Percentiles rank a stretch among this genome's conserved stretches.
These are phyloP conservation scores for Scolopax bukidnonensis DNA, from an alignment of 2,797 vertebrate genomes.

Conservation along the genomic window DNA sequence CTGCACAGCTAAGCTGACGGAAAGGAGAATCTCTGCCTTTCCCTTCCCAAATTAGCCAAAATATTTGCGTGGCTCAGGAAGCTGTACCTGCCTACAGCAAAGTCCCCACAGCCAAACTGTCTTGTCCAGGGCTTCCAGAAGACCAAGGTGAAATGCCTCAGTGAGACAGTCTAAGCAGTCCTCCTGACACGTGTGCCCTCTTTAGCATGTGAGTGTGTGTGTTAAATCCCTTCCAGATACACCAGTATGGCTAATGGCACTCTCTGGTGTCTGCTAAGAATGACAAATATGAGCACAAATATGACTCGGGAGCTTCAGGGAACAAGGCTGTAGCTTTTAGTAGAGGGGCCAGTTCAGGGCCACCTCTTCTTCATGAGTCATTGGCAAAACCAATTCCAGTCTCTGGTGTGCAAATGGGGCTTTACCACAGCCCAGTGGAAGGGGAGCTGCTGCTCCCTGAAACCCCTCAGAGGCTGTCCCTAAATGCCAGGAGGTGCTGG, in stretches of 20 bases:
- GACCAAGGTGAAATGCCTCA: not conserved
- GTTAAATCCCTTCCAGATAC: not conserved
- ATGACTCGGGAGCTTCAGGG: not conserved
- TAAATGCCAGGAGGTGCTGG: not conserved
- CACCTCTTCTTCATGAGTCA: not conserved
- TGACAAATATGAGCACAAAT: not conserved
- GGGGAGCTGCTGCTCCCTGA: not conserved
- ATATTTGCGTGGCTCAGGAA: accelerated
- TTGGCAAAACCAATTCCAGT: not conserved
- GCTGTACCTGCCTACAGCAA: not conserved
- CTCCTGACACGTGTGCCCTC: not conserved
- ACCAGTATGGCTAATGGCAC: not conserved
- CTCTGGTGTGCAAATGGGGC: not conserved
- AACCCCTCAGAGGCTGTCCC: not conserved
- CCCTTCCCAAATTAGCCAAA: not conserved
- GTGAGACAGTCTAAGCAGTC: not conserved
- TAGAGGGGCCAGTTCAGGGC: not conserved
- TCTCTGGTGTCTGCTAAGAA: not conserved
- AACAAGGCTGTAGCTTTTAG: not conserved
- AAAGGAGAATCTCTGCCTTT: not conserved
- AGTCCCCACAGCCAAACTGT: not conserved
- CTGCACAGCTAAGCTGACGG: not conserved
- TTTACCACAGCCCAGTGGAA: not conserved
- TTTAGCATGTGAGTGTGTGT: not conserved
- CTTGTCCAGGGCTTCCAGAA: not conserved